Evolutionary conservation across 2,888 invertebrate species (phyloP).

Genomic region (Oligia latruncula): DNA sequence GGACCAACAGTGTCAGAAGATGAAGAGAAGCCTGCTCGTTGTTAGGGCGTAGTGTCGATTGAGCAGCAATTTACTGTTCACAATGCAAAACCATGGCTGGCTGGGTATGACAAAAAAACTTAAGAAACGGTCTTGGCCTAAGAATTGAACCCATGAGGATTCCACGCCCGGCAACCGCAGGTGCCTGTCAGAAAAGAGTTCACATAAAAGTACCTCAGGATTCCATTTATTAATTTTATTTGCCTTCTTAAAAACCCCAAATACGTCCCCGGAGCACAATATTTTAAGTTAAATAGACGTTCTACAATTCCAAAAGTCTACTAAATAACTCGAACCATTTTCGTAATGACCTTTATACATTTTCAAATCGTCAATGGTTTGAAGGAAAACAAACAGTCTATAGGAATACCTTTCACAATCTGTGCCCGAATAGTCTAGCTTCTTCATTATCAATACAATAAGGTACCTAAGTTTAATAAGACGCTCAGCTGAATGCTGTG

Average conservation of each 20-base stretch:
- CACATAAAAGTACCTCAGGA: constrained; percentile 2
- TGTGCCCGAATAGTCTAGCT: constrained; percentile 52
- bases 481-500: constrained; percentile 55
- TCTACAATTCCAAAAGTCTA: constrained; percentile 21
- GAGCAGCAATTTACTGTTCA: not conserved
- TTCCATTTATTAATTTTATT: constrained; percentile 37
- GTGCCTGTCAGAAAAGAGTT: constrained; percentile 11
- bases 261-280: constrained; percentile 35
- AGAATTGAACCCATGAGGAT: constrained; percentile 28
- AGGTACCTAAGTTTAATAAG: constrained; percentile 72
- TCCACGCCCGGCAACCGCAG: not conserved
- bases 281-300: constrained; percentile 46
- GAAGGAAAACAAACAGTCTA: constrained; percentile 46
- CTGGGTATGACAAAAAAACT: not conserved
- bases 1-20: too few species aligned
- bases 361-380: constrained; percentile 8
- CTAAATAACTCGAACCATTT: constrained; percentile 25
- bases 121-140: not conserved
- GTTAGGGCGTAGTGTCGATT: not conserved
- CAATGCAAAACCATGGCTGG: not conserved
- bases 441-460: constrained; percentile 76
- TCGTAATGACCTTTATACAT: constrained; percentile 12
- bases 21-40: not conserved
- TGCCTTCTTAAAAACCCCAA: constrained; percentile 28
- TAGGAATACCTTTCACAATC: constrained; percentile 35